These are phyloP conservation scores for Pandion haliaetus DNA, from an alignment of 2,113 vertebrate genomes.

Conservation along the genomic window DNA sequence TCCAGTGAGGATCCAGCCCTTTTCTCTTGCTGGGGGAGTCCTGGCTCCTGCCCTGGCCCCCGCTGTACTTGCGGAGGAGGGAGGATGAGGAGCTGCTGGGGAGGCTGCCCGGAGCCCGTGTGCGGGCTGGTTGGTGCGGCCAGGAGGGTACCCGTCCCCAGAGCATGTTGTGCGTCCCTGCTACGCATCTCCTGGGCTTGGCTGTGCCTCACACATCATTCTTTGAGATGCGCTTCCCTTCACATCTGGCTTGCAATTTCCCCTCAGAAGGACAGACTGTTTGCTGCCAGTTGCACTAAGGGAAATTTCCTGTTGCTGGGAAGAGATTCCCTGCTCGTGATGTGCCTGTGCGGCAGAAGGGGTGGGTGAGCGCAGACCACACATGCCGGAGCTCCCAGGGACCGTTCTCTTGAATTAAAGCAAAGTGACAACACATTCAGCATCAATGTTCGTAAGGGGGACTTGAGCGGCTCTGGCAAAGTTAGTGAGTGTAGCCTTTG, in stretches of 20 bases:
- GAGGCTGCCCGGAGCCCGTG: rapidly evolving
- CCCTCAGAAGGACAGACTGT: not conserved
- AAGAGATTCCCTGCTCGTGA: not conserved
- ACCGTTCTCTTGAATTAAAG: not conserved
- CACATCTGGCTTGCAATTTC: not conserved
- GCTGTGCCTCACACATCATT: rapidly evolving
- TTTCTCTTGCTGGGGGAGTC: not conserved
- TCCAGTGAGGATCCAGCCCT: not conserved
- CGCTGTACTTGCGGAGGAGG: not conserved
- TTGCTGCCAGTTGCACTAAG: not conserved
- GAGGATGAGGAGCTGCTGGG: not conserved
- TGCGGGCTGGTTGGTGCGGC: rapidly evolving
- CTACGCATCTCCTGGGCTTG: rapidly evolving
- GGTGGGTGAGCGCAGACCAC: not conserved
- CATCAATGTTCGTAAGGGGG: not conserved
- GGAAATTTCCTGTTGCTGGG: not conserved
- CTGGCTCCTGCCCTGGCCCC: not conserved
- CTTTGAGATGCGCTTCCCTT: not conserved
- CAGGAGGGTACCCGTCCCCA: rapidly evolving
- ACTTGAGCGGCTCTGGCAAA: not conserved
- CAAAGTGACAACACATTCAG: not conserved
- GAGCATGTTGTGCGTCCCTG: not conserved
- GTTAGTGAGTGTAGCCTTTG: not conserved
- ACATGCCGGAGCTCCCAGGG: not conserved
- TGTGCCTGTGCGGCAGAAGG: not conserved